Evolutionary conservation across 2,888 invertebrate species (phyloP), one percentile per base, ranked within the genome.

Genomic region (Tipula confusa): DNA sequence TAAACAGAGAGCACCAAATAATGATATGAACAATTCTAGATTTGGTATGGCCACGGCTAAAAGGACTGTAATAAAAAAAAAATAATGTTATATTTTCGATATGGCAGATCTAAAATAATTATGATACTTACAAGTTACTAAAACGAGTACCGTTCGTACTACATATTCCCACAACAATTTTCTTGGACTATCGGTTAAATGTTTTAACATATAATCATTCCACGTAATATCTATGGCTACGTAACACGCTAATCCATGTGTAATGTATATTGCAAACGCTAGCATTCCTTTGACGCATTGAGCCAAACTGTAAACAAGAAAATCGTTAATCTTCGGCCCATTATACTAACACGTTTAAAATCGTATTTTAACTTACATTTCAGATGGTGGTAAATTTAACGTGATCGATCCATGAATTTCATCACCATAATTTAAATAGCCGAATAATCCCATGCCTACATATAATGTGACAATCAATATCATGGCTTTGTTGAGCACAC

Each of bases 201-300:
- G 91, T 7, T 91, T 90, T 15, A 90, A 89, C 7, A 95, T 89
- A 88, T 94, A 95, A 84, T 94, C 93, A 86, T 95, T 96, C 97
- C 97, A 98, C 81, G 96, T 91, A 85, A 99, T 97, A 87, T 96
- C 96, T 86, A 98, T 94, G 6, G 98, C 98, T 1, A 99, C 98
- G 89, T 98, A 99, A 89, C 97, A 96, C 87, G 98, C 98, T 38
- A 99, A 91, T 0, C 95, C 95, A 88, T 98, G 98, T 0, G 98
- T 96, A 83, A 98, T 93, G 90, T 95, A 97, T 86, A 99, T 97
- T 0, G 96, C 93, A 85, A 95, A 89, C 0, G 96, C 95, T 82
- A 96, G 88, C 86, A 95, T 92, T 15, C 93, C 91, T 87, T 95
- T 94, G 0, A 95, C 95, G 15, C 93, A 91, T 88, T 94, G 93